These are phyloP conservation scores for Pseudomyrmex pallidus DNA, from an alignment of 1,140 invertebrate genomes.

Conservation along the genomic window DNA sequence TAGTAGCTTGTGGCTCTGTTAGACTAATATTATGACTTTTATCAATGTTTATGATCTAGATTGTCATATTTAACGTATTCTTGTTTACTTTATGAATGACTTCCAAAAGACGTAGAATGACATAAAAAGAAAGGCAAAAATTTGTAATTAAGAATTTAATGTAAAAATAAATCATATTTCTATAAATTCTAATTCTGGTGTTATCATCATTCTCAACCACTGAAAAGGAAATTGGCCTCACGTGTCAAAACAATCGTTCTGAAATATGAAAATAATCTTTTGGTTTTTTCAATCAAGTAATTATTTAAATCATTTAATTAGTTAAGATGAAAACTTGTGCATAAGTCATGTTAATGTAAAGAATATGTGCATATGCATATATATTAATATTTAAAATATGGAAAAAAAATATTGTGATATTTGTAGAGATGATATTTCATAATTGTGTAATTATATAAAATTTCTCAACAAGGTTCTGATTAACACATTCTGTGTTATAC, in stretches of 20 bases:
- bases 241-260: constrained; percentile 69
- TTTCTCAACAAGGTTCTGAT: neutral
- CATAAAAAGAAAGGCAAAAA: constrained; percentile 54
- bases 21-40: constrained; percentile 55
- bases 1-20: constrained; percentile 70
- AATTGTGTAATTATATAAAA: constrained; percentile 24
- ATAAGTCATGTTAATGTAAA: constrained; percentile 16
- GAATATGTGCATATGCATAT: constrained; percentile 19
- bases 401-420: constrained; percentile 18
- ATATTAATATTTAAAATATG: constrained; percentile 12
- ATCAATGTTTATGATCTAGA: constrained; percentile 49
- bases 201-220: constrained; percentile 54
- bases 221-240: constrained; percentile 30
- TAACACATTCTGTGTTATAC: neutral
- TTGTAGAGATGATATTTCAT: constrained; percentile 3
- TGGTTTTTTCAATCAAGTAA: constrained; percentile 43
- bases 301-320: constrained; percentile 20
- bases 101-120: constrained; percentile 59
- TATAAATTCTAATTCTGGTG: constrained; percentile 77
- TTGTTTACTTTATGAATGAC: constrained; percentile 60
- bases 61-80: constrained; percentile 54
- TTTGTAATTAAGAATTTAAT: constrained; percentile 80
- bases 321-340: constrained; percentile 35
- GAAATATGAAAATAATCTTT: constrained; percentile 73
- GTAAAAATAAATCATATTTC: constrained; percentile 81